Base-by-base conservation (phyloP, 2,113 vertebrate species). In the Menidia beryllina region DNA sequence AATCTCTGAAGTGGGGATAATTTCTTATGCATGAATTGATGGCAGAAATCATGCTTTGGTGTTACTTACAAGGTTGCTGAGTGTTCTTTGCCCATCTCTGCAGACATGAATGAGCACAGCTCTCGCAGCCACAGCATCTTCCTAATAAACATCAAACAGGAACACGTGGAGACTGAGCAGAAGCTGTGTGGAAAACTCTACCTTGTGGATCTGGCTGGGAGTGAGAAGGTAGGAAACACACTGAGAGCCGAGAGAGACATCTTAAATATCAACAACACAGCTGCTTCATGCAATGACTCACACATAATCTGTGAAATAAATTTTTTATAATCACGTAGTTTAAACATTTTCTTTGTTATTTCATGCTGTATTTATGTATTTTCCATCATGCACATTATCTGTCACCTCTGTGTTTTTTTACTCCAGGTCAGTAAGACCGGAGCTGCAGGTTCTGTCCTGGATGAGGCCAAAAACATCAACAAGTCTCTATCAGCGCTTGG, bases 401-500 rank as follows among this genome's bases (percentile, higher is more conserved):
- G 11, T 43, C 4, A 2, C 38, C 7, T 72, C 52, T 63, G 11
- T 61, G 57, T 38, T 39, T 52, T 27, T 61, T 24, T 48, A 39
- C 62, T 50, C 23, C 83, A 96, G 96, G 96, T 97, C 83, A 97
- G 96, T 90, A 97, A 97, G 89, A 97, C 96, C 0, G 96, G 96
- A 53, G 96, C 96, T 5, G 96, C 96, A 69, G 96, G 96, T 19
- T 91, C 96, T 0, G 94, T 97, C 61, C 88, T 97, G 90, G 95
- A 97, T 1, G 96, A 97, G 70, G 96, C 96, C 21, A 97, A 97
- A 91, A 98, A 98, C 76, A 98, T 98, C 84, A 98, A 98, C 91
- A 97, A 97, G 86, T 98, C 97, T 2, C 92, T 98, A 21, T 97
- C 97, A 0, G 95, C 97, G 3, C 89, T 98, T 57, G 96, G 97